Conservation (phyloP, 1,140 invertebrate genomes). For the Ceratosolen solmsi region DNA sequence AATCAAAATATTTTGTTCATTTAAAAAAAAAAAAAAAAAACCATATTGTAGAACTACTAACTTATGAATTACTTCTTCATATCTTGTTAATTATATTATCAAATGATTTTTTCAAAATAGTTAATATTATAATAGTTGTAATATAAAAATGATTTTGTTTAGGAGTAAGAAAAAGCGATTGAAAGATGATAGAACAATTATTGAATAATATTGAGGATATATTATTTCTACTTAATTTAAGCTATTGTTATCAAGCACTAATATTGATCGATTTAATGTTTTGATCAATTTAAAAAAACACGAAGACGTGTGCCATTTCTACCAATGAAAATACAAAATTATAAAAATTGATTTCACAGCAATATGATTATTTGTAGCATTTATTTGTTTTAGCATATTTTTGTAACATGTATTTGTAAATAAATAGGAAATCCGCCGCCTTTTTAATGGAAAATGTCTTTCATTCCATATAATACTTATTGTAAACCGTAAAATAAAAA, state of each 20-base stretch:
- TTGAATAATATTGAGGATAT: background rate
- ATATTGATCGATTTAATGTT: background rate
- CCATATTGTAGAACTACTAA: background rate
- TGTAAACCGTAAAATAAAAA: conserved; percentile 12
- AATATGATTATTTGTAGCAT: conserved; percentile 18
- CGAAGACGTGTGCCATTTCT: background rate
- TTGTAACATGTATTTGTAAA: conserved; percentile 5
- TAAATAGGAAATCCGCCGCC: background rate
- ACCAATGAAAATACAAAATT: background rate
- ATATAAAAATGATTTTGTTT: background rate
- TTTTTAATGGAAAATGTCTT: background rate
- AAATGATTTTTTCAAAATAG: background rate
- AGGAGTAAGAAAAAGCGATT: background rate
- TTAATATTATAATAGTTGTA: background rate
- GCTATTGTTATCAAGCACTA: background rate
- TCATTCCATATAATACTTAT: background rate
- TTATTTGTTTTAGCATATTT: no score
- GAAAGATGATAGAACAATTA: background rate
- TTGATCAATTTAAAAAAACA: background rate
- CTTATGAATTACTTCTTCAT: background rate
- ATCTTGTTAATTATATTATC: background rate
- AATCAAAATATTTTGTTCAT: no score
- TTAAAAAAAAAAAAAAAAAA: no score
- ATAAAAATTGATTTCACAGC: background rate
- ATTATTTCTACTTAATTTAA: background rate